These are phyloP conservation scores for Lagopus leucura DNA, from an alignment of 2,113 vertebrate species.

Conservation along the genomic window DNA sequence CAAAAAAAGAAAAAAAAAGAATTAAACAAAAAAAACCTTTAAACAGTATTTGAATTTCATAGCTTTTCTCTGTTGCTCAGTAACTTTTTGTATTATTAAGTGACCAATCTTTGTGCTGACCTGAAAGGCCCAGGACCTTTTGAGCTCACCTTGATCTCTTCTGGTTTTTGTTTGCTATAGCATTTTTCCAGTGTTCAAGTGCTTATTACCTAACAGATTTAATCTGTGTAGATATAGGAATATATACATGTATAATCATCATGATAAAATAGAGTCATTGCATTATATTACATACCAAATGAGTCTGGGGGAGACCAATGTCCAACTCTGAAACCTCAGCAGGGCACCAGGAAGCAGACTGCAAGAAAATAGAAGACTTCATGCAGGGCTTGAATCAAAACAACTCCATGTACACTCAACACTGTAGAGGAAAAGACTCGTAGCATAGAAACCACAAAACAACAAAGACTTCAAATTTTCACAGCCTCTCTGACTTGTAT, in stretches of 20 bases:
- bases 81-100: neutral
- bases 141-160: neutral
- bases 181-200: neutral
- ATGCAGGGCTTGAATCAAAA: neutral
- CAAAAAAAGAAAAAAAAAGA: neutral
- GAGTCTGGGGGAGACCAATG: neutral
- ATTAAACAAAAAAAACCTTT: neutral
- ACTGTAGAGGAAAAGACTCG: neutral
- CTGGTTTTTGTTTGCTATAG: neutral
- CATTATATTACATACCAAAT: neutral
- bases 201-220: neutral
- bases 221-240: neutral
- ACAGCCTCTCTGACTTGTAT: neutral
- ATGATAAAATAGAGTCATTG: neutral
- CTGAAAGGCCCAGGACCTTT: neutral
- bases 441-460: neutral
- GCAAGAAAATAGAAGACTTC: neutral
- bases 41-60: neutral
- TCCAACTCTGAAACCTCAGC: neutral
- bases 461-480: neutral
- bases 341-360: neutral
- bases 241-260: neutral
- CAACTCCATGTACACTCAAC: neutral
- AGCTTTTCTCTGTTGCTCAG: neutral
- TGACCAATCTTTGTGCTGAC: neutral